Percentiles rank a stretch among this genome's conserved stretches.
phyloP scores from a whole-genome alignment of 2,797 vertebrate species.

The Scolopax bukidnonensis region DNA sequence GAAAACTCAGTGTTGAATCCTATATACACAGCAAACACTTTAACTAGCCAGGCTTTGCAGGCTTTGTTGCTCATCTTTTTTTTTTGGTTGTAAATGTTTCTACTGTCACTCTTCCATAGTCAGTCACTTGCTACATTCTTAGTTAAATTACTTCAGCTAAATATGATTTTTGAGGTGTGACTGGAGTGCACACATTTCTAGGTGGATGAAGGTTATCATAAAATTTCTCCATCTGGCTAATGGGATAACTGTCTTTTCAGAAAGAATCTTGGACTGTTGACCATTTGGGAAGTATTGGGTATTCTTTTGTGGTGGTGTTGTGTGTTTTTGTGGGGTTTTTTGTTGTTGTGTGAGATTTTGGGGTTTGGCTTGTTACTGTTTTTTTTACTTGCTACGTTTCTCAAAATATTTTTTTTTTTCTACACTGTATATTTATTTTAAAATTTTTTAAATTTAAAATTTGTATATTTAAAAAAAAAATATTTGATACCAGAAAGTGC shows the following conservation, averaged over 20 bases:
- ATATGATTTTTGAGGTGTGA: rapidly evolving
- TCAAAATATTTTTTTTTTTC: background rate
- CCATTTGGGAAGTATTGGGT: background rate
- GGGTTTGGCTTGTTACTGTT: background rate
- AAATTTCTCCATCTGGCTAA: background rate
- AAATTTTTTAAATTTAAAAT: background rate
- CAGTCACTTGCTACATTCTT: background rate
- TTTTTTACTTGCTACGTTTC: background rate
- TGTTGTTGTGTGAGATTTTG: no score
- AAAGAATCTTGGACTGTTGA: background rate
- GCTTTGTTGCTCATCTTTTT: background rate
- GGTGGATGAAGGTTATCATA: background rate
- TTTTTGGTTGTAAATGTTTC: background rate
- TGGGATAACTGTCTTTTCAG: background rate
- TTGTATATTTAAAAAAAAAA: no score
- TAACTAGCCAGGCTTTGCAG: background rate
- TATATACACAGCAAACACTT: background rate
- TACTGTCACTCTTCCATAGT: background rate
- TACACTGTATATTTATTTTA: background rate
- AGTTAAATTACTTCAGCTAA: background rate
- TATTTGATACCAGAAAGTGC: background rate
- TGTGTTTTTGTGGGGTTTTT: background rate
- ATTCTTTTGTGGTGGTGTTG: background rate
- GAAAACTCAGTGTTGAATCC: background rate
- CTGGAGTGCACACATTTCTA: background rate